Evolutionary conservation across 2,113 vertebrate genomes (phyloP).

Genomic region (Ceyx melanurus): DNA sequence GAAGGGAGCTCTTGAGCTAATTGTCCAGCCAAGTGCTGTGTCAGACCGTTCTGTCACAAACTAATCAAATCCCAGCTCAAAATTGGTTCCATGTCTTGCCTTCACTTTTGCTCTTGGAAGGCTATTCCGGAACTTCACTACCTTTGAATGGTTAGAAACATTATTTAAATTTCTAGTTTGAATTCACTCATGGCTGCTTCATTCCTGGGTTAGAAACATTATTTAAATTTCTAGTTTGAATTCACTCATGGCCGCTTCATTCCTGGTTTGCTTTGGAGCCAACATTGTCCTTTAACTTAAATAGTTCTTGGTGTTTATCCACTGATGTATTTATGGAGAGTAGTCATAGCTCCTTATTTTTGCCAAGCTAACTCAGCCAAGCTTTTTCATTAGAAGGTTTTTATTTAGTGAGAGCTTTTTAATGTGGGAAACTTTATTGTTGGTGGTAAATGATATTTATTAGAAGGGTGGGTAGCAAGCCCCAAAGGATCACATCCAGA

Average conservation of each 20-base stretch:
- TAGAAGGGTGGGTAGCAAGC: conserved; percentile 55
- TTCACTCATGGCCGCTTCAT: conserved; percentile 44
- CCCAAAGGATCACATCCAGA: not conserved
- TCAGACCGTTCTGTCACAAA: conserved; percentile 41
- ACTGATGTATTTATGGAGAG: conserved; percentile 63
- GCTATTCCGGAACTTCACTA: conserved; percentile 11
- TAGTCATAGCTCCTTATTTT: conserved; percentile 48
- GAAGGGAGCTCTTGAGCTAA: conserved; percentile 9
- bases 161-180: conserved; percentile 59
- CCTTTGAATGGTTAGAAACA: conserved; percentile 31
- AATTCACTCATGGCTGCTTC: conserved; percentile 50
- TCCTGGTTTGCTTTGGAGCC: conserved; percentile 56
- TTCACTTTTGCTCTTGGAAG: conserved; percentile 61
- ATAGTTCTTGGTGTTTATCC: conserved; percentile 52
- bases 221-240: conserved; percentile 60
- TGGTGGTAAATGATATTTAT: conserved; percentile 64
- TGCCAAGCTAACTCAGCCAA: conserved; percentile 41
- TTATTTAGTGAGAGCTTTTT: conserved; percentile 64
- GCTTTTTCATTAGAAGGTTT: conserved; percentile 54
- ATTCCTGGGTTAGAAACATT: conserved; percentile 7
- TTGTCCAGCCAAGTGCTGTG: conserved; percentile 24
- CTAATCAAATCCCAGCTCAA: conserved; percentile 10
- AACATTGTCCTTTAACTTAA: conserved; percentile 67
- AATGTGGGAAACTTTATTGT: conserved; percentile 58
- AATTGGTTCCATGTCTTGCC: conserved; percentile 56